Percentiles rank a stretch among this genome's conserved stretches.
phyloP scores from a whole-genome alignment of 1,140 invertebrate species.

The Caenorhabditis inopinata region DNA sequence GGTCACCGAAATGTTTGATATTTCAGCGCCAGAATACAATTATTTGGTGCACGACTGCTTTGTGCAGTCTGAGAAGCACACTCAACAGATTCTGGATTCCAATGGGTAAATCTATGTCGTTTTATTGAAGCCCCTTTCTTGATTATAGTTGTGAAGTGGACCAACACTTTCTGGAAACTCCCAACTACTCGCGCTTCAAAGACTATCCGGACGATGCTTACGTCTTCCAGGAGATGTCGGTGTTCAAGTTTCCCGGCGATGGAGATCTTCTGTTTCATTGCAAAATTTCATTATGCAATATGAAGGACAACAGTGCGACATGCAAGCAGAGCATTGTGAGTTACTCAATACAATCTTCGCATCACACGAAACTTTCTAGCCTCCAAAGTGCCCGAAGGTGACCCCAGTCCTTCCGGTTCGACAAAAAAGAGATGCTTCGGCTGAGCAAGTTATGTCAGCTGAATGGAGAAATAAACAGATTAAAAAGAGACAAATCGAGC shows the following conservation, averaged over 20 bases:
- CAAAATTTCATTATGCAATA: slow-evolving; percentile 60
- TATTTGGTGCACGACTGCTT: slow-evolving; percentile 64
- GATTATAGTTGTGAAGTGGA: slow-evolving; percentile 62
- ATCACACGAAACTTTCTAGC: no score
- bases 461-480: slow-evolving; percentile 22
- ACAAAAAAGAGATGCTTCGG: background rate
- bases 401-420: slow-evolving; percentile 6
- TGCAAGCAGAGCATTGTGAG: slow-evolving; percentile 60
- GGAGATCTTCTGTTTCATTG: slow-evolving; percentile 61
- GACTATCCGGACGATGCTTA: slow-evolving; percentile 43
- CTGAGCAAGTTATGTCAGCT: background rate
- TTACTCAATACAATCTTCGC: no score
- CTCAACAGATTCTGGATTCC: slow-evolving; percentile 58
- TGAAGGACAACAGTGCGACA: slow-evolving; percentile 45
- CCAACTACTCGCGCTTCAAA: slow-evolving; percentile 56
- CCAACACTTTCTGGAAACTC: slow-evolving; percentile 62
- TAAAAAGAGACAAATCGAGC: slow-evolving; percentile 1
- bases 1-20: background rate
- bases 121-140: background rate
- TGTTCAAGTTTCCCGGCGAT: slow-evolving; percentile 65
- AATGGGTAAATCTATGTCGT: slow-evolving; percentile 50
- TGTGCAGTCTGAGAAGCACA: slow-evolving; percentile 56
- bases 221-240: slow-evolving; percentile 63
- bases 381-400: slow-evolving; percentile 55
- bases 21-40: slow-evolving; percentile 62